phyloP scores from a whole-genome alignment of 1,140 invertebrate genomes.

The Camponotus vicinus region DNA sequence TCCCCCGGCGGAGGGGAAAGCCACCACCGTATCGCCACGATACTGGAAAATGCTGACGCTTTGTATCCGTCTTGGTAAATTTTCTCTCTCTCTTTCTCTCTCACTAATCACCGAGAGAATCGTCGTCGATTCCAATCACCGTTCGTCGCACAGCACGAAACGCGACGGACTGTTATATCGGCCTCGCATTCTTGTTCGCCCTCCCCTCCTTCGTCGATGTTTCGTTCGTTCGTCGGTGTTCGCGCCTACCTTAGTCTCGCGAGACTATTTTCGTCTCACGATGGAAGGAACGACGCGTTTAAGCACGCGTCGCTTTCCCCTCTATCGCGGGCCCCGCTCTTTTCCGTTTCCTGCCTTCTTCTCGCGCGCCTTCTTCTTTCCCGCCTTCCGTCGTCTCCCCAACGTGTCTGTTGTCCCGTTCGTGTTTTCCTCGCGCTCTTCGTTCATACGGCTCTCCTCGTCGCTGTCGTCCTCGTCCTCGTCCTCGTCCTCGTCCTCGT shows the following conservation, averaged over 20 bases:
- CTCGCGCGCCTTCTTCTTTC: conserved; percentile 49
- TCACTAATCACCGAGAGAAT: background rate
- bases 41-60: background rate
- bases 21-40: background rate
- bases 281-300: conserved; percentile 65
- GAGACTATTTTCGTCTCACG: conserved; percentile 73
- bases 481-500: conserved; percentile 53
- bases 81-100: no score
- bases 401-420: conserved; percentile 33
- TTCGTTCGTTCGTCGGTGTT: conserved; percentile 34
- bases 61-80: background rate
- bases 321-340: conserved; percentile 46
- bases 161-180: conserved; percentile 19
- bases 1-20: background rate
- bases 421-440: conserved; percentile 17
- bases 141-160: conserved; percentile 18
- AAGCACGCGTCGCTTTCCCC: conserved; percentile 68
- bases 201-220: conserved; percentile 18
- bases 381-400: conserved; percentile 7
- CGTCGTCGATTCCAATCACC: conserved; percentile 6
- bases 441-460: background rate
- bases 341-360: conserved; percentile 61
- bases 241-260: conserved; percentile 29
- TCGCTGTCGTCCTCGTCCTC: conserved; percentile 41
- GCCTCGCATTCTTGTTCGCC: conserved; percentile 20